phyloP scores from a whole-genome alignment of 2,888 invertebrate genomes.

The Rosalia funebris region DNA sequence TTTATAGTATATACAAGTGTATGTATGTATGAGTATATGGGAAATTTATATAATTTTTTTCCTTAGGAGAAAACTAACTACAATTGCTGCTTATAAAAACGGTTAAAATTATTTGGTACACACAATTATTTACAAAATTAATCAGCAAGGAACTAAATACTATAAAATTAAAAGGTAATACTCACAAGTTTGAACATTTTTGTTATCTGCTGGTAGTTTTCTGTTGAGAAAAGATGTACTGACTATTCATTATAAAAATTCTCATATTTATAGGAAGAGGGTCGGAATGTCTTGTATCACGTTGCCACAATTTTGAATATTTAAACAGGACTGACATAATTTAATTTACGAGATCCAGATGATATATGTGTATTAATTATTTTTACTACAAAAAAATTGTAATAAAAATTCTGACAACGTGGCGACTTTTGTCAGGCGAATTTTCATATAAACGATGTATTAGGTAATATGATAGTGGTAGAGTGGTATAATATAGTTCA shows the following conservation, averaged over 20 bases:
- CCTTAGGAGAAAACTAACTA: no score
- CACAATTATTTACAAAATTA: no score
- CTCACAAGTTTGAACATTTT: neutral
- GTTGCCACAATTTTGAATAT: neutral
- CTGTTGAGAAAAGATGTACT: neutral
- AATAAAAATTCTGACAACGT: neutral
- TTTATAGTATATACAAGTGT: no score
- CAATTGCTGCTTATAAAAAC: no score
- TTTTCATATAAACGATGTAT: neutral
- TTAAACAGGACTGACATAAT: neutral
- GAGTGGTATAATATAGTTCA: neutral
- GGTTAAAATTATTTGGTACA: no score
- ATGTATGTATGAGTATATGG: no score
- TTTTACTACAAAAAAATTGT: neutral
- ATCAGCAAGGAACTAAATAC: no score
- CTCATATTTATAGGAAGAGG: neutral
- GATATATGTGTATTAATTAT: slow-evolving; percentile 1
- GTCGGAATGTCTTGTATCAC: neutral
- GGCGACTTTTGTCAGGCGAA: neutral
- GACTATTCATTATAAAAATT: neutral
- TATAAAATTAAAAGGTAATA: neutral
- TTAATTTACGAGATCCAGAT: neutral
- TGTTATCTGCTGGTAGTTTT: neutral
- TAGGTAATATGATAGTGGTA: neutral
- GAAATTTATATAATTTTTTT: no score